A percentile compares a stretch with the other conserved stretches of the same genome.
Evolutionary conservation across 1,140 invertebrate genomes (phyloP).

Genomic region (Triops cancriformis): DNA sequence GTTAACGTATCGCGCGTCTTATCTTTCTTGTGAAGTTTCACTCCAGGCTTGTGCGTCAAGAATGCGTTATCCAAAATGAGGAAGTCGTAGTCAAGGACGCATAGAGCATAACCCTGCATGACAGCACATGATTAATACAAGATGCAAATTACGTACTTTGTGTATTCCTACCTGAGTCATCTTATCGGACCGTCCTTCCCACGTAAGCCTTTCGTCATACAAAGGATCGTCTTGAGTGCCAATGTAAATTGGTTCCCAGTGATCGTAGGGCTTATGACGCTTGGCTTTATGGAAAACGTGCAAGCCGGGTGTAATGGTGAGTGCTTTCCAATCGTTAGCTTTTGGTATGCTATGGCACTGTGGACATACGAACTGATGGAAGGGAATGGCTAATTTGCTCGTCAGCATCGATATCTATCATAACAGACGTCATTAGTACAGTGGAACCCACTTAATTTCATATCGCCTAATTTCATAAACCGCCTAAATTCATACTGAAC

Average conservation of each 20-base stretch:
- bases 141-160: background rate
- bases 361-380: slow-evolving; percentile 81
- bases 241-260: slow-evolving; percentile 83
- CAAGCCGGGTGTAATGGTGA: slow-evolving; percentile 56
- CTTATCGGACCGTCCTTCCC: slow-evolving; percentile 76
- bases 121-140: slow-evolving; percentile 10
- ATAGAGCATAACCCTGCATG: slow-evolving; percentile 31
- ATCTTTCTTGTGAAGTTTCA: slow-evolving; percentile 51
- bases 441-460: too few species aligned
- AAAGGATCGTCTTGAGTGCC: slow-evolving; percentile 67
- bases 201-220: slow-evolving; percentile 67
- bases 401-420: slow-evolving; percentile 58
- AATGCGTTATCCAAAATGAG: slow-evolving; percentile 75
- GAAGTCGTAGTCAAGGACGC: slow-evolving; percentile 33
- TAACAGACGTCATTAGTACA: background rate
- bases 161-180: slow-evolving; percentile 66
- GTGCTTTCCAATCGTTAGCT: slow-evolving; percentile 66
- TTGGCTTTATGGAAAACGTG: slow-evolving; percentile 77
- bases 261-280: slow-evolving; percentile 62
- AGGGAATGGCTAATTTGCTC: slow-evolving; percentile 70
- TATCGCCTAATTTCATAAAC: too few species aligned
- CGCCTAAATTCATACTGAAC: too few species aligned
- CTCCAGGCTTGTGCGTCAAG: slow-evolving; percentile 31
- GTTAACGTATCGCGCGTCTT: slow-evolving; percentile 61
- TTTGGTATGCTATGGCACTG: slow-evolving; percentile 81